Base-by-base conservation (phyloP, 2,888 invertebrate genomes). In the Portevinia maculata region DNA sequence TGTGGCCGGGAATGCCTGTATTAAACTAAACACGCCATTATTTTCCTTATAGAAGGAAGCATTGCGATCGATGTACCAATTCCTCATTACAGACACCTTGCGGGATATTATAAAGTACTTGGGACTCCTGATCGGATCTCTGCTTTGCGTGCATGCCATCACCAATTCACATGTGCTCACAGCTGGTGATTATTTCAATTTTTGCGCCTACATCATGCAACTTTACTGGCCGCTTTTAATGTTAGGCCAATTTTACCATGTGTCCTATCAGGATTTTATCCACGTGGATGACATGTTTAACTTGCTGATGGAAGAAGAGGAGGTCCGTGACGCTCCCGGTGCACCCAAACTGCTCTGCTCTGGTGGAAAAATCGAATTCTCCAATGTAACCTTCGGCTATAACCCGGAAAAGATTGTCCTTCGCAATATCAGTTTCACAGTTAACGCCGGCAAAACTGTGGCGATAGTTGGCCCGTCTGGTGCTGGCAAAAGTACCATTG, bases 281-380 rank as follows among this genome's bases (percentile, higher is more conserved):
- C 99, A 99, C 88, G 99, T 99, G 99, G 99, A 99, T 91, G 99
- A 99, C 90, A 99, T 99, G 99, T 98, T 99, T 89, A 98, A 99
- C 86, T 91, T 99, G 83, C 92, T 99, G 87, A 93, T 95, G 39
- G 97, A 97, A 87, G 94, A 96, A 48, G 94, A 95, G 64, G 98
- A 99, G 92, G 94, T 99, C 21, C 92, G 94, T 2, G 98, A 99
- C 91, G 94, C 94, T 0, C 93, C 95, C 0, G 95, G 95, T 64
- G 97, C 98, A 7, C 93, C 93, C 0, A 93, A 94, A 0, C 90
- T 99, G 53, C 73, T 88, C 1, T 88, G 89, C 4, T 86, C 88
- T 5, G 93, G 93, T 64, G 97, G 96, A 15, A 92, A 92, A 50
- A 94, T 99, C 28, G 96, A 98, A 90, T 98, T 99, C 90, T 93